Base-by-base conservation (phyloP, 1,140 invertebrate species). In the Pseudobourletiella spinata region DNA sequence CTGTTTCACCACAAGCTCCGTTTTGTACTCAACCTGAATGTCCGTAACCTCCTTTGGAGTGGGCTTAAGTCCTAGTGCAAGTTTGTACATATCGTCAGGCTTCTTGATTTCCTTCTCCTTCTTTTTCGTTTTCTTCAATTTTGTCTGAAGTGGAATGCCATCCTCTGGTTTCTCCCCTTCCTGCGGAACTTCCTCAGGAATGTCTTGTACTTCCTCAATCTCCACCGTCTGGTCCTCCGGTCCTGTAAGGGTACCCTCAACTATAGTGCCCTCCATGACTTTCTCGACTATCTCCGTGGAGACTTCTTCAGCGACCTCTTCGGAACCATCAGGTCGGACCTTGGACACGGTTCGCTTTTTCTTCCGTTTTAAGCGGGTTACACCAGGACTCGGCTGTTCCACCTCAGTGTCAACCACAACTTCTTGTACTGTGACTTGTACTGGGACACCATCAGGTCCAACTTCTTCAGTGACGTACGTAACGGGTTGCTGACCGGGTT, bases 11-110 rank as follows among this genome's bases (percentile, higher is more conserved):
- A 11, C 39, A 2, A 66, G 30, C 39, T 67, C 65, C n/a, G 65
- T 63, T 32, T 63, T 55, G 22, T 60, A 64, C 29, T 67, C 61
- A n/a, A 58, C 59, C 46, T 50, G 59, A 20, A 57, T 58, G 28
- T 67, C 65, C 18, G 43, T 55, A 3, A 56, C 46, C 29, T 66
- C 60, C 28, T 57, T 59, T 52, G 64, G 59, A 35, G 43, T 39
- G 44, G 61, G 54, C 28, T 56, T 57, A 18, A 65, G 26, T 20
- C 29, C 48, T 20, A 62, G 42, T 14, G 29, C 28, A 14, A 43
- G 52, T 32, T 57, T 55, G n/a, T 48, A 42, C 14, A 54, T 32
- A 39, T 62, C 60, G 22, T 48, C 43, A 3, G 60, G 60, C 18
- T 46, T 46, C 16, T 16, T 39, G 20, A 57, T 32, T 32, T 63